Percentiles rank a stretch among this genome's conserved stretches.
Conservation (phyloP, 2,113 vertebrate genomes). For the Rhynchopsitta pachyrhyncha region DNA sequence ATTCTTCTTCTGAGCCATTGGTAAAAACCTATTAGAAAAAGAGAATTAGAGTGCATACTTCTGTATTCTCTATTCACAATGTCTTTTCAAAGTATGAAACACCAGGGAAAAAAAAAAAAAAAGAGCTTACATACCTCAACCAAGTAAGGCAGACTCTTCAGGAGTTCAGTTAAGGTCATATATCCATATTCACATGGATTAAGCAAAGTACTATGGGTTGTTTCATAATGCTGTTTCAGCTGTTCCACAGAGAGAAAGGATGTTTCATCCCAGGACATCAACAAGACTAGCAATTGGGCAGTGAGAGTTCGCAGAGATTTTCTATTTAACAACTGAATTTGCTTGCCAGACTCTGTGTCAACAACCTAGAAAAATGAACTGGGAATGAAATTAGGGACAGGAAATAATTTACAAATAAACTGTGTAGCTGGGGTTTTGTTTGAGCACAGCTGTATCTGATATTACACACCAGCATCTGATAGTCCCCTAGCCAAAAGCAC, state of each 20-base stretch:
- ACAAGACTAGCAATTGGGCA: slow-evolving; percentile 87
- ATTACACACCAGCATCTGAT: background rate
- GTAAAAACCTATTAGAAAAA: slow-evolving; percentile 79
- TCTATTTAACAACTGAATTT: slow-evolving; percentile 92
- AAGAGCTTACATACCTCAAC: slow-evolving; percentile 81
- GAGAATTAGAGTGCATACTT: background rate
- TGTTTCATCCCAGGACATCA: slow-evolving; percentile 90
- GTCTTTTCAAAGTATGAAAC: background rate
- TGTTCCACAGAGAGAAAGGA: slow-evolving; percentile 79
- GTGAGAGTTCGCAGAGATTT: slow-evolving; percentile 92
- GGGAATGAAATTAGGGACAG: background rate
- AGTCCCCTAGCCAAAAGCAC: background rate
- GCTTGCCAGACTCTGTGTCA: slow-evolving; percentile 81
- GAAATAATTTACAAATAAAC: background rate
- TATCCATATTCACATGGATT: slow-evolving; percentile 98
- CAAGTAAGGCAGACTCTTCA: slow-evolving; percentile 93
- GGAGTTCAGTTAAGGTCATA: slow-evolving; percentile 89
- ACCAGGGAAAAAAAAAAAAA: background rate
- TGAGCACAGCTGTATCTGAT: background rate
- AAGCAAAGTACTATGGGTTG: slow-evolving; percentile 74
- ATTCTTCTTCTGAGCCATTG: slow-evolving; percentile 73
- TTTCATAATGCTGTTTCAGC: slow-evolving; percentile 82
- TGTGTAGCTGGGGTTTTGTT: background rate
- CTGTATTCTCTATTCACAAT: background rate
- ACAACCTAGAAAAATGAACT: slow-evolving; percentile 76